A percentile compares a stretch with the other conserved stretches of the same genome.
These are phyloP conservation scores for Boulengeromyrus knoepffleri DNA, from an alignment of 2,113 vertebrate genomes.

Conservation along the genomic window DNA sequence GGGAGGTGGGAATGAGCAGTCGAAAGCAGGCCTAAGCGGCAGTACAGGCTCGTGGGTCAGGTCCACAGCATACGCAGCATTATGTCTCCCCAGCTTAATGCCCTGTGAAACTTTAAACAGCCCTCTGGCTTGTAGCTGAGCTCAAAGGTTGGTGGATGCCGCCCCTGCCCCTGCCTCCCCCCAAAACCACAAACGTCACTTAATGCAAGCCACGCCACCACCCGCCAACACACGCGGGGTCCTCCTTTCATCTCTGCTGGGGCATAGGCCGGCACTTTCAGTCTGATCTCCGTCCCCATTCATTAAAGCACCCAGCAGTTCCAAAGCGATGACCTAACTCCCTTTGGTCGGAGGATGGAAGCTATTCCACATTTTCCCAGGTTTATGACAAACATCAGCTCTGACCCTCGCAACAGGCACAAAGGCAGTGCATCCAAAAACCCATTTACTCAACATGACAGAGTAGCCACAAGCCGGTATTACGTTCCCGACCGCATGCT, in stretches of 20 bases:
- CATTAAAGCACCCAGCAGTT: slow-evolving; percentile 30
- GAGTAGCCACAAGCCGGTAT: not conserved
- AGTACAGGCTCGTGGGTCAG: not conserved
- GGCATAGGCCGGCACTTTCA: not conserved
- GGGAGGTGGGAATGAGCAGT: not conserved
- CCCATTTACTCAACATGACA: not conserved
- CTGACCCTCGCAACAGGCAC: not conserved
- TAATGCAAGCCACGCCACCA: not conserved
- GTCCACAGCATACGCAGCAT: not conserved
- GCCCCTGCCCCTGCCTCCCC: not conserved
- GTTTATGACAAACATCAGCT: slow-evolving; percentile 33
- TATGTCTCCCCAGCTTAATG: not conserved
- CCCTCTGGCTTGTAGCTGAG: not conserved
- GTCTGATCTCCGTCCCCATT: slow-evolving; percentile 25
- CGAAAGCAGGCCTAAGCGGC: not conserved
- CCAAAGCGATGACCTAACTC: slow-evolving; percentile 51
- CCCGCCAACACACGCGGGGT: slow-evolving; percentile 7
- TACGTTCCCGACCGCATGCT: not conserved
- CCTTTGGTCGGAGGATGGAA: slow-evolving; percentile 23
- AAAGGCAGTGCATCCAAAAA: not conserved
- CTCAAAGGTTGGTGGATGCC: not conserved
- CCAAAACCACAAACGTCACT: not conserved
- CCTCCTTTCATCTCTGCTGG: slow-evolving; percentile 21
- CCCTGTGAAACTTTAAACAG: not conserved
- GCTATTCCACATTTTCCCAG: slow-evolving; percentile 38